Conservation (phyloP, 2,888 invertebrate species). For the Rhogogaster chlorosoma region DNA sequence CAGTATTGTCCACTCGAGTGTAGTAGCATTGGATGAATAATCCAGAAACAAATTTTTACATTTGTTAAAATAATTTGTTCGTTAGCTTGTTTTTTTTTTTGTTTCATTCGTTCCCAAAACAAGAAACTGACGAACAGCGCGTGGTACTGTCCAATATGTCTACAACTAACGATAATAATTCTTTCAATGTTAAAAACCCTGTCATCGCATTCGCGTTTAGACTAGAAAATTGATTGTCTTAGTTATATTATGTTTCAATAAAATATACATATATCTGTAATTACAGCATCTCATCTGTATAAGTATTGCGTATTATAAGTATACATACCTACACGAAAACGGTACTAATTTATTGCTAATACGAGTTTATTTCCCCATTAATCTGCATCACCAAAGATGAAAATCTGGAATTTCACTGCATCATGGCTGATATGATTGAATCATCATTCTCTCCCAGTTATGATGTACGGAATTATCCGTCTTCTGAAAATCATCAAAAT, state of each 20-base stretch:
- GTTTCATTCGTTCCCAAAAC: background rate
- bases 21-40: background rate
- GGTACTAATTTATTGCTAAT: conserved; percentile 27
- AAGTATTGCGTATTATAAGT: background rate
- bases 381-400: background rate
- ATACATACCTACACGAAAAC: background rate
- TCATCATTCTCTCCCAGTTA: background rate
- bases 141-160: background rate
- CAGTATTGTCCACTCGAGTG: background rate
- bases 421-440: background rate
- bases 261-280: background rate
- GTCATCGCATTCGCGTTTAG: conserved; percentile 31
- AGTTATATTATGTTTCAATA: conserved; percentile 2
- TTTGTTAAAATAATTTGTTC: background rate
- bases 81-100: background rate
- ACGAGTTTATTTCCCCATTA: background rate
- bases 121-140: background rate
- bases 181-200: conserved; percentile 23
- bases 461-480: background rate
- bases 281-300: background rate
- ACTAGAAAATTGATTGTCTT: conserved; percentile 43
- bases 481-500: background rate
- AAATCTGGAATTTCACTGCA: background rate
- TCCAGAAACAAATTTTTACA: background rate
- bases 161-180: background rate